Evolutionary conservation across 1,140 invertebrate species (phyloP), one percentile per base, ranked within the genome.

Genomic region (Goniozus legneri): DNA sequence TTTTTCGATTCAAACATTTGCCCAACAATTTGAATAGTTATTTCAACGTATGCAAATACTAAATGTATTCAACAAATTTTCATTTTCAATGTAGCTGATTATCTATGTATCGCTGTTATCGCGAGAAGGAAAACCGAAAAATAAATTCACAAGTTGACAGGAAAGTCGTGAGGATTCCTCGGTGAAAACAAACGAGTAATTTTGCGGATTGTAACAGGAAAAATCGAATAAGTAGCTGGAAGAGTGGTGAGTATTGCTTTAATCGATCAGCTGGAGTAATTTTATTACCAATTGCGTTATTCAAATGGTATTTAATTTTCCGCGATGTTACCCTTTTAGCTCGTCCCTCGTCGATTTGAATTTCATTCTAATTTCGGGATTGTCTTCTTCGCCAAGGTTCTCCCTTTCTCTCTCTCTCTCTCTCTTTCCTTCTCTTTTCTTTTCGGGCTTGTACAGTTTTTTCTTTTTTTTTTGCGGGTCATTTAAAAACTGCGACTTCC

Each of bases 231-330:
- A 24, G 39, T 33, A 36, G 56, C 16, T n/a, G 45, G 44, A 59
- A 60, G 56, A 55, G 37, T 33, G 45, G 46, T 44, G 42, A 58
- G 62, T 64, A 61, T 65, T 66, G 56, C 56, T 54, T 68, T 67
- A 67, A 67, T 70, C 65, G 58, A 68, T 67, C 57, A 60, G 41
- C 34, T 44, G 57, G 54, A 69, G n/a, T 71, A 70, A 69, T 71
- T 69, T 62, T 59, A 66, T 70, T 67, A 58, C 57, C 50, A 61
- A 62, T 69, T 55, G 49, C 59, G 58, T 65, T 71, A 69, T 72
- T 71, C 67, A 69, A 70, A 70, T 70, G 64, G 58, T 71, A 71
- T 72, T 73, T 69, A 71, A 73, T 73, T 73, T 73, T 70, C 64
- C 67, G 62, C 62, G 50, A 56, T 63, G 65, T 67, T 73, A 67